phyloP scores from a whole-genome alignment of 1,140 invertebrate species.

The Globodera ellingtonae region DNA sequence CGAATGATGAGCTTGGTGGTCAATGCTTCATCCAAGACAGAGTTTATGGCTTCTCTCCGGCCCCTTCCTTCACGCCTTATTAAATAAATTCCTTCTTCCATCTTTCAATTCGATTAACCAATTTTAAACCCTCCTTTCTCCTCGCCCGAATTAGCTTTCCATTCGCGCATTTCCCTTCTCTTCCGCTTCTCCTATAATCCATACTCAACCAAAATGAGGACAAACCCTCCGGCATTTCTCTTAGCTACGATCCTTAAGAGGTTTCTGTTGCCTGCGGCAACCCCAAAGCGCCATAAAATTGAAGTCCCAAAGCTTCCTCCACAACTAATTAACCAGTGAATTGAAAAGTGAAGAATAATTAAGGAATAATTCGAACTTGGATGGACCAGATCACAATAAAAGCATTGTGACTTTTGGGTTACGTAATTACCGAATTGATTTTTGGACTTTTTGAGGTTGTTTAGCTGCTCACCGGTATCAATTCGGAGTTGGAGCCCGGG shows the following conservation, averaged over 20 bases:
- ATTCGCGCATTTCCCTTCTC: neutral
- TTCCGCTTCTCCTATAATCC: neutral
- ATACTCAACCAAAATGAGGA: neutral
- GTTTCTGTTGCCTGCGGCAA: neutral
- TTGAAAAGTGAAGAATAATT: neutral
- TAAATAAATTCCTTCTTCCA: neutral
- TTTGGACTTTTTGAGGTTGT: neutral
- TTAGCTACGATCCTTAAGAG: neutral
- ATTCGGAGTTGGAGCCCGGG: neutral
- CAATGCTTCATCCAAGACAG: neutral
- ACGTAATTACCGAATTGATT: too few relatives aligned
- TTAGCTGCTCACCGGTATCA: constrained; percentile 1
- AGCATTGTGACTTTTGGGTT: too few relatives aligned
- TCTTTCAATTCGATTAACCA: neutral
- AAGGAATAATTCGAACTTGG: too few relatives aligned
- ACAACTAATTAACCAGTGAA: neutral
- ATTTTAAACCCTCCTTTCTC: neutral
- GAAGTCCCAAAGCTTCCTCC: neutral
- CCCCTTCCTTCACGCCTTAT: neutral
- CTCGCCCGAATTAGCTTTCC: constrained; percentile 2
- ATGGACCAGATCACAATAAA: too few relatives aligned
- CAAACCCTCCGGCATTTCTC: neutral
- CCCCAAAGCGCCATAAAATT: neutral
- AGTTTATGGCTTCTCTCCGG: neutral
- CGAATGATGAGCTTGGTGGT: too few relatives aligned